Conservation (phyloP, 2,888 invertebrate genomes). For the Gortyna flavago region DNA sequence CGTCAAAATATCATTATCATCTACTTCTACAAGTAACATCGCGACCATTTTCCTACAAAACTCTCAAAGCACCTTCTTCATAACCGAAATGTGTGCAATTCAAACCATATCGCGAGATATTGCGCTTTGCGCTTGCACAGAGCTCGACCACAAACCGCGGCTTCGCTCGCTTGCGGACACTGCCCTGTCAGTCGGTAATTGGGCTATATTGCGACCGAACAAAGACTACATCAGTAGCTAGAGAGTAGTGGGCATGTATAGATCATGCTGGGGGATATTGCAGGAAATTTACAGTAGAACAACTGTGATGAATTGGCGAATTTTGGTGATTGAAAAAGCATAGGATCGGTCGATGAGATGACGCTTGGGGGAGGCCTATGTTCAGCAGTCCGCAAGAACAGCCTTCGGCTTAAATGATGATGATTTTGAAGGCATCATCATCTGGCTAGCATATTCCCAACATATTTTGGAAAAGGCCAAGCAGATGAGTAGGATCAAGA, state of each 20-base stretch:
- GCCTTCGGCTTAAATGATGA: background rate
- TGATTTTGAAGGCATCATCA: too few species aligned
- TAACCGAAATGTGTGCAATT: constrained; percentile 18
- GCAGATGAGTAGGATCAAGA: background rate
- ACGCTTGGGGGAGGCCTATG: background rate
- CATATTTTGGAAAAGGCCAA: background rate
- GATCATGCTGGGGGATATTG: constrained; percentile 4
- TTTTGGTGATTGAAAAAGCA: background rate
- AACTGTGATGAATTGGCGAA: background rate
- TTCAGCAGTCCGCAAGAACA: background rate
- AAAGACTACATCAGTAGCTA: constrained; percentile 42
- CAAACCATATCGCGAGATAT: constrained; percentile 47
- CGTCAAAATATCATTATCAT: background rate
- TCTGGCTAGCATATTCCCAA: too few species aligned
- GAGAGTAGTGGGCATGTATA: constrained; percentile 30
- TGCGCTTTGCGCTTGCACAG: constrained; percentile 44
- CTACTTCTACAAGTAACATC: too few species aligned
- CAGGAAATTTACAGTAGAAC: constrained; percentile 23
- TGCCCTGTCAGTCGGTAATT: constrained; percentile 66
- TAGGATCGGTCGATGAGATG: background rate
- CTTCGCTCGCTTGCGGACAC: constrained; percentile 52
- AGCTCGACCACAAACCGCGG: constrained; percentile 63
- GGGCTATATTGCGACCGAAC: constrained; percentile 63
- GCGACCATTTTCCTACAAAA: background rate
- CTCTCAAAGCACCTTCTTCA: background rate